Conservation (phyloP, 2,797 vertebrate genomes). For the Gorsachius magnificus region DNA sequence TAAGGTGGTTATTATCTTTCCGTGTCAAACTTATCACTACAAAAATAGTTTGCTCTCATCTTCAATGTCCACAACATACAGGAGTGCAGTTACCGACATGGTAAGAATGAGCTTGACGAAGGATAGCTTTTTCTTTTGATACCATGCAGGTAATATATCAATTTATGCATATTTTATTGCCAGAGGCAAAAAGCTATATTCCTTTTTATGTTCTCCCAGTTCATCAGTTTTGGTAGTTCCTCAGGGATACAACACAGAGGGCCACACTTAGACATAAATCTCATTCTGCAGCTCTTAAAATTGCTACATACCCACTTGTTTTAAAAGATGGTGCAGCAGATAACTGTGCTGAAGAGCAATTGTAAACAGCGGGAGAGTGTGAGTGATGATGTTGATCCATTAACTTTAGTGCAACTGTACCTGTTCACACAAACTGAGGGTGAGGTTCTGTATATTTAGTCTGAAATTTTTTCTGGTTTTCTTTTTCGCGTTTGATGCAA, state of each 20-base stretch:
- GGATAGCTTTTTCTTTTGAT: neutral
- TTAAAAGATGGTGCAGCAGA: neutral
- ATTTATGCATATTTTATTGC: neutral
- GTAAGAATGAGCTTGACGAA: neutral
- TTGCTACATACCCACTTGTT: neutral
- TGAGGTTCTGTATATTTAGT: neutral
- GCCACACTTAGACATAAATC: neutral
- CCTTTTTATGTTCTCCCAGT: neutral
- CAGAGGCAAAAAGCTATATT: neutral
- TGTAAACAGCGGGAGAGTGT: neutral
- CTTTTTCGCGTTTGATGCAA: neutral
- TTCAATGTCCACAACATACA: neutral
- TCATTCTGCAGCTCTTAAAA: neutral
- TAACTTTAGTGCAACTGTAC: neutral
- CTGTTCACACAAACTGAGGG: neutral
- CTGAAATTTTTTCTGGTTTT: neutral
- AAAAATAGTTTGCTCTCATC: slow-evolving; percentile 47
- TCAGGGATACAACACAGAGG: neutral
- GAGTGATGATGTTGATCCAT: rapidly evolving
- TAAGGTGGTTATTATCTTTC: slow-evolving; percentile 59
- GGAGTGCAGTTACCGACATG: neutral
- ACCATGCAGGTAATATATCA: neutral
- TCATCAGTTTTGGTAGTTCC: neutral
- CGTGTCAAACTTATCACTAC: slow-evolving; percentile 53
- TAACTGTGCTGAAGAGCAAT: neutral